Evolutionary conservation across 2,113 vertebrate genomes (phyloP).

Genomic region (Ammodramus savannarum): DNA sequence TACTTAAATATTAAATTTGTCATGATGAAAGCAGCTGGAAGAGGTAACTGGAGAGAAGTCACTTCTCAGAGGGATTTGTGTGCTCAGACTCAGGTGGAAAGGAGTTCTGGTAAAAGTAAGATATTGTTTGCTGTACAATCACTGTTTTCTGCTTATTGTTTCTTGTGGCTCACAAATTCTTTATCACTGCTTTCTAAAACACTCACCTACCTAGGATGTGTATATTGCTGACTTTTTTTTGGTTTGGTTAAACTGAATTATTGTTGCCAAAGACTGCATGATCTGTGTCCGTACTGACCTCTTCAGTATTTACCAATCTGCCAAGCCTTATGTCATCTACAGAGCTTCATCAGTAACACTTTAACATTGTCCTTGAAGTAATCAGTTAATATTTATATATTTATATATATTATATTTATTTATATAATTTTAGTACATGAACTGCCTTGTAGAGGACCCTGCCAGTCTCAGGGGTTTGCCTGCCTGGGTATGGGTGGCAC

Average conservation of each 20-base stretch:
- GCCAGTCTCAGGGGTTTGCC: too few relatives aligned
- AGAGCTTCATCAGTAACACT: neutral
- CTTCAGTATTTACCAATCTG: neutral
- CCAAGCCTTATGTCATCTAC: neutral
- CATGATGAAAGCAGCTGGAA: neutral
- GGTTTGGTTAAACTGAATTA: too few relatives aligned
- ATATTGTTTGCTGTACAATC: neutral
- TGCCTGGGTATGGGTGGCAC: fast-evolving
- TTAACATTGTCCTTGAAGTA: neutral
- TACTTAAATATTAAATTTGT: neutral
- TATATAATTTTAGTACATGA: fast-evolving
- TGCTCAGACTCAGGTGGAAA: neutral
- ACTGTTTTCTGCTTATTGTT: neutral
- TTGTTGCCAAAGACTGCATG: neutral
- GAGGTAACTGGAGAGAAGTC: neutral
- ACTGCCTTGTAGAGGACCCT: neutral
- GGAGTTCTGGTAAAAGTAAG: neutral
- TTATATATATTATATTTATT: too few relatives aligned
- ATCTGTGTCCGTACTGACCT: neutral
- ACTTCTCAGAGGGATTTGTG: fast-evolving
- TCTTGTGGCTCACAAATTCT: neutral
- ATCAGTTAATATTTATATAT: neutral
- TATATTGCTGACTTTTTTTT: neutral
- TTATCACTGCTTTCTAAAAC: neutral
- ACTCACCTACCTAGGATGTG: neutral